These are phyloP conservation scores for Darevskia nairensis DNA, from an alignment of 2,797 vertebrate species.

Conservation along the genomic window DNA sequence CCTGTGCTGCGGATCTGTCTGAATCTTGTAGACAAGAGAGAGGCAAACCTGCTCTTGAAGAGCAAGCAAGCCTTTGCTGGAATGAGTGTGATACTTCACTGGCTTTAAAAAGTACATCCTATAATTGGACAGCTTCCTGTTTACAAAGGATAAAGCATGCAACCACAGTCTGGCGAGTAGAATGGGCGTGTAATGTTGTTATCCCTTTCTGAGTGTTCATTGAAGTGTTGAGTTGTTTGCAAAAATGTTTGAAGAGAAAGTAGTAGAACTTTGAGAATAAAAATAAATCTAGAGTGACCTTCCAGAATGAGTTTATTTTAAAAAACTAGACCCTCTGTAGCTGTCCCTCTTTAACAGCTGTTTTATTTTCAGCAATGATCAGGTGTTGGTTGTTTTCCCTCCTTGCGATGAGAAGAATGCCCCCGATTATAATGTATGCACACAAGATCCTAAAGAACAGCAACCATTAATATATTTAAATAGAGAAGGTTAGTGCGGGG, in stretches of 20 bases:
- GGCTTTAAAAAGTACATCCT: not conserved
- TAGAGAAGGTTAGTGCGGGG: not conserved
- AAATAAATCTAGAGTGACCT: not conserved
- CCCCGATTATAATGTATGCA: not conserved
- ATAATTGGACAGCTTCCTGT: not conserved
- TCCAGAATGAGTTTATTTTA: not conserved
- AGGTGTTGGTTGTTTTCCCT: not conserved
- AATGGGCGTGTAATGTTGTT: not conserved
- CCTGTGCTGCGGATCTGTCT: accelerated
- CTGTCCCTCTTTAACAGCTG: not conserved
- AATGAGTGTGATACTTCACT: not conserved
- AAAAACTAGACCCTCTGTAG: not conserved
- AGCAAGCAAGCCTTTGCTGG: not conserved
- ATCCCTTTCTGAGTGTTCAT: constrained; percentile 5
- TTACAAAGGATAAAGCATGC: not conserved
- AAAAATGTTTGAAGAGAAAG: constrained; percentile 1
- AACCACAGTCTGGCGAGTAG: not conserved
- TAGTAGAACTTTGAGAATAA: constrained; percentile 8
- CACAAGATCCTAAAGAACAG: not conserved
- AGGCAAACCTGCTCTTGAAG: not conserved
- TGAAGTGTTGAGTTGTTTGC: constrained; percentile 10
- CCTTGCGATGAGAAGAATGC: no score
- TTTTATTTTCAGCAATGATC: not conserved
- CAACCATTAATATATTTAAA: not conserved
- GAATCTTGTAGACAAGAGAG: not conserved